phyloP scores from a whole-genome alignment of 35 echinoderm and acorn worm genomes.

The Lytechinus pictus region DNA sequence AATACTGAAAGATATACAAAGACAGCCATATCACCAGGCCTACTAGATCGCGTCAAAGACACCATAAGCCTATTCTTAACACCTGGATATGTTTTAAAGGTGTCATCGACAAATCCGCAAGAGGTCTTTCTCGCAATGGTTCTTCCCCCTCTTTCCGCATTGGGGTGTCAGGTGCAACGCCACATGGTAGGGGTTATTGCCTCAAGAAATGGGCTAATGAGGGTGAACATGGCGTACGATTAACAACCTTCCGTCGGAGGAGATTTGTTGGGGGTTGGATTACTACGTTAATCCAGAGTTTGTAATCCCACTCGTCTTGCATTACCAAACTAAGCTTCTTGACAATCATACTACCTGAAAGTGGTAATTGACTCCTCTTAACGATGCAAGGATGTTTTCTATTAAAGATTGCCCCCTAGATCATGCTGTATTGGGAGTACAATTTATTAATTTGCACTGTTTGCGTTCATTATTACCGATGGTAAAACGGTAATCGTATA shows the following conservation, averaged over 20 bases:
- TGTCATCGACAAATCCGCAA: neutral
- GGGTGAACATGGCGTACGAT: neutral
- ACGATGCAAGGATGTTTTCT: neutral
- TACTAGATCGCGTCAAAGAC: neutral
- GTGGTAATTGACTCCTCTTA: conserved; percentile 11
- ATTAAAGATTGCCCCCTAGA: neutral
- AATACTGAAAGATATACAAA: neutral
- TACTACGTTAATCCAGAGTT: neutral
- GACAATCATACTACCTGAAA: neutral
- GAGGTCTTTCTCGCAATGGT: neutral
- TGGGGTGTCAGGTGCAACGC: neutral
- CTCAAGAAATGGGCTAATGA: neutral
- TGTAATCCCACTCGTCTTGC: neutral
- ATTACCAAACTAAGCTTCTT: neutral
- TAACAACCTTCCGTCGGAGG: neutral
- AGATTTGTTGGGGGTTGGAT: neutral
- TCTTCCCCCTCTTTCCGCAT: neutral
- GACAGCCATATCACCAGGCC: neutral
- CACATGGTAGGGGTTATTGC: neutral
- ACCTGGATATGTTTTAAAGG: neutral
- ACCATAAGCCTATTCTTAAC: neutral
- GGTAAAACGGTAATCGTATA: neutral
- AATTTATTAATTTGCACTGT: neutral
- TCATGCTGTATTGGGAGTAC: neutral
- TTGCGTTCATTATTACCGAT: neutral